A percentile compares a stretch with the other conserved stretches of the same genome.
Evolutionary conservation across 2,888 invertebrate species (phyloP).

Genomic region (Megaustenia siamemsis): DNA sequence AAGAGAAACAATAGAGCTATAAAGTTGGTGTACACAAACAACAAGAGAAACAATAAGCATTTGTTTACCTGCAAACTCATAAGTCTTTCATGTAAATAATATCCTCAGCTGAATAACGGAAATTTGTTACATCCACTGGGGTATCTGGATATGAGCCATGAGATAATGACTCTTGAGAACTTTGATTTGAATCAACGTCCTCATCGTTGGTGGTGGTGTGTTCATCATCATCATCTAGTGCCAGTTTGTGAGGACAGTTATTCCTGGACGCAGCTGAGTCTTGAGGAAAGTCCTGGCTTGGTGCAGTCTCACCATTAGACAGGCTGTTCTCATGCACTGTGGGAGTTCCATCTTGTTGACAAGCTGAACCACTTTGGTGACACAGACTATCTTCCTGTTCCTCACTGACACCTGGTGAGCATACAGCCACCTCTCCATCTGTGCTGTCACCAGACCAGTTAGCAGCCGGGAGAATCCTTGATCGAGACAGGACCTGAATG

Average conservation of each 20-base stretch:
- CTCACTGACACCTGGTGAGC: not conserved
- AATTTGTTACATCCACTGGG: conserved; percentile 38
- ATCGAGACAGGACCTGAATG: conserved; percentile 46
- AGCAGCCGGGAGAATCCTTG: conserved; percentile 32
- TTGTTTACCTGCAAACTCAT: conserved; percentile 57
- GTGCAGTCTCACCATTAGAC: conserved; percentile 34
- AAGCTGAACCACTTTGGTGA: conserved; percentile 16
- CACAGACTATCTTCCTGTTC: not conserved
- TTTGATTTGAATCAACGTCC: not conserved
- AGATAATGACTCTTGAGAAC: not conserved
- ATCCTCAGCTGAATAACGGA: conserved; percentile 55
- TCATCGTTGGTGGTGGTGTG: conserved; percentile 2
- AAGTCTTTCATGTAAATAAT: conserved; percentile 55
- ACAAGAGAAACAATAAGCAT: not conserved
- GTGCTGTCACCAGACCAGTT: conserved; percentile 9
- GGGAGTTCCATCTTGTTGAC: conserved; percentile 14
- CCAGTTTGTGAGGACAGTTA: not conserved
- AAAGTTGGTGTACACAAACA: not conserved
- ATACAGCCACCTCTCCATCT: conserved; percentile 20
- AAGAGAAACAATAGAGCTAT: too few species aligned
- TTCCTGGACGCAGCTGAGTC: not conserved
- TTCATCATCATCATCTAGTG: not conserved
- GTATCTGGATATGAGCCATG: not conserved
- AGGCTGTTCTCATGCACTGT: conserved; percentile 31
- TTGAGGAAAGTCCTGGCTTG: conserved; percentile 4